phyloP scores from a whole-genome alignment of 2,797 vertebrate genomes.

The Pseudomugil gertrudae region DNA sequence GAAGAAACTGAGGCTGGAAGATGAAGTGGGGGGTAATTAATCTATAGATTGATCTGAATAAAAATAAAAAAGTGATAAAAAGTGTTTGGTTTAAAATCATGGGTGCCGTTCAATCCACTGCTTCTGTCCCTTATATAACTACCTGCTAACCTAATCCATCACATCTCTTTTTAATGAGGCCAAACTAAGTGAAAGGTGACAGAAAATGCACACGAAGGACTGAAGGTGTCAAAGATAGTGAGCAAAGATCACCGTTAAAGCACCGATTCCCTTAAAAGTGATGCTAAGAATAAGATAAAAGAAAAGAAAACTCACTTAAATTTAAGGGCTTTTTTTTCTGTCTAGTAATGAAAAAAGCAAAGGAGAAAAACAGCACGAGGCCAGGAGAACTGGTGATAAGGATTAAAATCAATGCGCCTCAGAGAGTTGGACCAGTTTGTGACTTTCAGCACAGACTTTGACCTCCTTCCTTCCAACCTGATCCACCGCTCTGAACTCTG shows the following conservation, averaged over 20 bases:
- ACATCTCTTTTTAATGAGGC: background rate
- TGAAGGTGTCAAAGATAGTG: constrained; percentile 23
- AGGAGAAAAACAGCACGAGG: background rate
- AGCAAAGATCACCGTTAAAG: background rate
- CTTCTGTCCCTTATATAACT: constrained; percentile 5
- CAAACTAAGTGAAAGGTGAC: constrained; percentile 29
- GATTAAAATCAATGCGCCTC: constrained; percentile 13
- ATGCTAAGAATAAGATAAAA: background rate
- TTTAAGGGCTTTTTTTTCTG: too few species aligned
- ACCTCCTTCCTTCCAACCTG: constrained; percentile 48
- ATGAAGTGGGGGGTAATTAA: background rate
- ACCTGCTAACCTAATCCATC: constrained; percentile 2
- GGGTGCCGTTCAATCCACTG: background rate
- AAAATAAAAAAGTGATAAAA: background rate
- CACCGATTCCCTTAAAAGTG: background rate
- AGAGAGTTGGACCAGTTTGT: constrained; percentile 9
- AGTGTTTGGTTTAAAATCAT: background rate
- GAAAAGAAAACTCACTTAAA: background rate
- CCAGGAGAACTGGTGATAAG: too few species aligned
- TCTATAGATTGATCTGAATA: too few species aligned
- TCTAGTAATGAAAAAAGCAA: rapidly evolving
- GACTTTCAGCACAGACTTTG: constrained; percentile 53
- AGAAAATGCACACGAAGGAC: constrained; percentile 3
- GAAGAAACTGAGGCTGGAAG: too few species aligned
- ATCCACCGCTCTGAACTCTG: background rate